Evolutionary conservation across 2,797 vertebrate genomes (phyloP).

Genomic region (Crax fasciolata): DNA sequence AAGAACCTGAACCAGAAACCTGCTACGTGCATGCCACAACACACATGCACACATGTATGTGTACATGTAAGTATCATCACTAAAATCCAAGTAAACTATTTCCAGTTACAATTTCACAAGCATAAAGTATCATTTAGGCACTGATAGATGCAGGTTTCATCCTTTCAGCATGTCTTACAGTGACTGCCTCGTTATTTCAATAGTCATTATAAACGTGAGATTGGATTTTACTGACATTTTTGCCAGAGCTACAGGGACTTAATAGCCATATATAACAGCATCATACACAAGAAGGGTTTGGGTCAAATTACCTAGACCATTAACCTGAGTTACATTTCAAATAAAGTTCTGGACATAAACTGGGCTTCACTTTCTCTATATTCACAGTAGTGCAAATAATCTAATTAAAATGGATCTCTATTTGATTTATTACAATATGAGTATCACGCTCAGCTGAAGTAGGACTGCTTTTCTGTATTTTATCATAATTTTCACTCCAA

Average conservation of each 20-base stretch:
- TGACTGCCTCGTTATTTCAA: background rate
- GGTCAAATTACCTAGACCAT: background rate
- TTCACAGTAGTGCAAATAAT: background rate
- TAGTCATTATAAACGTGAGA: background rate
- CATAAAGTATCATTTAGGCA: background rate
- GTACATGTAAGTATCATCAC: background rate
- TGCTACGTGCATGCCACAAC: background rate
- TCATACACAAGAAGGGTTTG: background rate
- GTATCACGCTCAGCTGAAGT: background rate
- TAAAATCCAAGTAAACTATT: background rate
- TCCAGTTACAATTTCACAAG: background rate
- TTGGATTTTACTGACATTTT: background rate
- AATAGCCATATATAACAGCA: background rate
- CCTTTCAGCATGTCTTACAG: background rate
- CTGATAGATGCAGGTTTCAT: background rate
- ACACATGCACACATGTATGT: background rate
- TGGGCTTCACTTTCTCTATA: background rate
- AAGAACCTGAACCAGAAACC: background rate
- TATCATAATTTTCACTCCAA: background rate
- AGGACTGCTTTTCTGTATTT: background rate
- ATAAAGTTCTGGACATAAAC: background rate
- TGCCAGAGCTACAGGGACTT: background rate
- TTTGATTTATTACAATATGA: background rate
- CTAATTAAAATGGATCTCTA: background rate
- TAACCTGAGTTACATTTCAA: background rate